Conservation (phyloP, 92 coral and sea anemone genomes). For the Plumapathes pennacea region DNA sequence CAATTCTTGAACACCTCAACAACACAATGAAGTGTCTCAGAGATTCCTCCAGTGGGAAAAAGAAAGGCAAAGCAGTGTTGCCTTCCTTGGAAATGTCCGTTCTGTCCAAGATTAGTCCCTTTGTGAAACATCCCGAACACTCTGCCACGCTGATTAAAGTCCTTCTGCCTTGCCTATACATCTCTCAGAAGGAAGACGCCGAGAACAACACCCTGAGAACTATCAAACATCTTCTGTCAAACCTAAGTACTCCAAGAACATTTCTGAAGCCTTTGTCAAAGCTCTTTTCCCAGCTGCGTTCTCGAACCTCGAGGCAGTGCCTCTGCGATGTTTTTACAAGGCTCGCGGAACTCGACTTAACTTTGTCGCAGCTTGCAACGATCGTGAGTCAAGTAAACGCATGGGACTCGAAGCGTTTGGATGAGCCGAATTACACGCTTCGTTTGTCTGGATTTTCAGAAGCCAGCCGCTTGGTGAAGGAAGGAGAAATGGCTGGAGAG, state of each 20-base stretch:
- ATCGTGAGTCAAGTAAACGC: slow-evolving; percentile 64
- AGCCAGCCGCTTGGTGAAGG: slow-evolving; percentile 46
- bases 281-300: slow-evolving; percentile 73
- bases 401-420: slow-evolving; percentile 79
- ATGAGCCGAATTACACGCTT: slow-evolving; percentile 81
- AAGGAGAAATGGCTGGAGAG: slow-evolving; percentile 25
- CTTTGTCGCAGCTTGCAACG: slow-evolving; percentile 24
- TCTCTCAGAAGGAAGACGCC: slow-evolving; percentile 69
- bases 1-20: slow-evolving; percentile 67
- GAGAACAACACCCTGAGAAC: slow-evolving; percentile 71
- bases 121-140: slow-evolving; percentile 64
- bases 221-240: slow-evolving; percentile 61
- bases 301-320: slow-evolving; percentile 74
- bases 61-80: slow-evolving; percentile 51
- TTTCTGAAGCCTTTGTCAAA: slow-evolving; percentile 62
- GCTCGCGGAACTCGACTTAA: slow-evolving; percentile 56
- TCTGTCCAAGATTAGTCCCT: slow-evolving; percentile 90
- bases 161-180: slow-evolving; percentile 65
- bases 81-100: slow-evolving; percentile 85
- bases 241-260: slow-evolving; percentile 49
- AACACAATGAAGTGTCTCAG: slow-evolving; percentile 59
- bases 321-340: slow-evolving; percentile 75
- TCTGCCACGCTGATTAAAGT: slow-evolving; percentile 62
- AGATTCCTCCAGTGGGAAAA: slow-evolving; percentile 42
- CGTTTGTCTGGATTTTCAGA: slow-evolving; percentile 57